phyloP scores from a whole-genome alignment of 2,113 vertebrate species.

The Micromys minutus region DNA sequence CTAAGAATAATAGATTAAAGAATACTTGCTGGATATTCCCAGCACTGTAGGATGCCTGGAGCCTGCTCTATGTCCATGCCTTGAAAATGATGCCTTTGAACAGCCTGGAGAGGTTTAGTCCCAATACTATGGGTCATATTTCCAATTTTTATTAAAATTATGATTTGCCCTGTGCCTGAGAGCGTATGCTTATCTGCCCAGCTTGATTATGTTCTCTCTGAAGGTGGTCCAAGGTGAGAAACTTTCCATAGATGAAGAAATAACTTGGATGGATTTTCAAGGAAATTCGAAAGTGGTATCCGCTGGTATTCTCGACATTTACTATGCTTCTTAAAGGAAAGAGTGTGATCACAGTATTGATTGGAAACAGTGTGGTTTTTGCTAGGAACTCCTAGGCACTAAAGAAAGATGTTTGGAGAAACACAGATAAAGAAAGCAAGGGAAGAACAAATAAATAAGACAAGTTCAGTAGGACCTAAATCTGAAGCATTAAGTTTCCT shows the following conservation, averaged over 20 bases:
- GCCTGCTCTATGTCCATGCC: not conserved
- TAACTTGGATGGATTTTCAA: constrained; percentile 58
- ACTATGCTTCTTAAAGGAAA: constrained; percentile 54
- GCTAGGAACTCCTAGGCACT: not conserved
- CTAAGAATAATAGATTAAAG: constrained; percentile 63
- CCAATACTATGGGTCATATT: constrained; percentile 65
- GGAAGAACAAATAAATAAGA: not conserved
- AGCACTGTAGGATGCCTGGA: constrained; percentile 38
- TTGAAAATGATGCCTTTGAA: constrained; percentile 69
- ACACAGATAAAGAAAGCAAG: not conserved
- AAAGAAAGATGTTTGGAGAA: not conserved
- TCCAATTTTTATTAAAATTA: constrained; percentile 75
- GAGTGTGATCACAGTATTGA: not conserved
- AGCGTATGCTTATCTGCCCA: constrained; percentile 60
- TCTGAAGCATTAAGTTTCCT: not conserved
- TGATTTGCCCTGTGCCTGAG: constrained; percentile 72
- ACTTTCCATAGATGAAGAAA: constrained; percentile 68
- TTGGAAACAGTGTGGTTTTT: constrained; percentile 42
- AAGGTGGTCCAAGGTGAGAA: constrained; percentile 74
- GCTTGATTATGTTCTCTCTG: constrained; percentile 69
- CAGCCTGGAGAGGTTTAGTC: constrained; percentile 53
- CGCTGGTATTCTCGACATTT: constrained; percentile 47
- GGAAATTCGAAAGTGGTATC: constrained; percentile 56
- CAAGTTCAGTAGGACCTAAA: not conserved
- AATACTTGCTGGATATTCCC: constrained; percentile 39